Evolutionary conservation across 2,888 invertebrate genomes (phyloP), one percentile per base, ranked within the genome.

Genomic region (Diachrysia chrysitis): DNA sequence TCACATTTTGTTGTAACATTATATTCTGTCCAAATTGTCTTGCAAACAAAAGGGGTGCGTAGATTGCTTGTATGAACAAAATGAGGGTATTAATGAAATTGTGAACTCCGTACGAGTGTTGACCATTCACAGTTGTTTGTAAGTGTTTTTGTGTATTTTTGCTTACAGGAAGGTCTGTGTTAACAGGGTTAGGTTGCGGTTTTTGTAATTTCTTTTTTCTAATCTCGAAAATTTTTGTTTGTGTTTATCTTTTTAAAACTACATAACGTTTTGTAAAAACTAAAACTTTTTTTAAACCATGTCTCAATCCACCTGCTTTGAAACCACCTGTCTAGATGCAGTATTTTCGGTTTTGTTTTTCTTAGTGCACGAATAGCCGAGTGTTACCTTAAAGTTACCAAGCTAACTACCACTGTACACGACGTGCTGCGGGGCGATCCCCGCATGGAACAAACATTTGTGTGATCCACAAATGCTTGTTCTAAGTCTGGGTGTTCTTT

Each of bases 1-100:
- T 19, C 58, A 65, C 59, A 73, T 65, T 74, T 59, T 23, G 32
- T 14, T 2, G 16, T n/a, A 46, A 66, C 63, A 75, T 75, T 66
- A 75, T 75, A 71, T 70, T 62, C 66, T 58, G 75, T 64, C 57
- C 56, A 66, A 74, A 75, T 65, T 51, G 66, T 75, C 63, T 71
- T 58, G 61, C 63, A 32, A 66, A 63, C 63, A 70, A 53, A 70
- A 53, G 75, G 63, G 63, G 25, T n/a, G 12, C 16, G 1, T 23
- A 25, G 48, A 23, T 2, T 19, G 29, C 16, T 3, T 48, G 25
- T 51, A 48, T 53, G 62, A 4, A 9, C 62, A 54, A 65, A 73
- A 69, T 65, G 73, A 66, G 59, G 59, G 63, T 66, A 70, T 66
- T 74, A 69, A 74, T 63, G 56, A 65, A 73, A 73, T 73, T 74